phyloP scores from a whole-genome alignment of 2,797 vertebrate species.

The Coccyzus lansbergi region DNA sequence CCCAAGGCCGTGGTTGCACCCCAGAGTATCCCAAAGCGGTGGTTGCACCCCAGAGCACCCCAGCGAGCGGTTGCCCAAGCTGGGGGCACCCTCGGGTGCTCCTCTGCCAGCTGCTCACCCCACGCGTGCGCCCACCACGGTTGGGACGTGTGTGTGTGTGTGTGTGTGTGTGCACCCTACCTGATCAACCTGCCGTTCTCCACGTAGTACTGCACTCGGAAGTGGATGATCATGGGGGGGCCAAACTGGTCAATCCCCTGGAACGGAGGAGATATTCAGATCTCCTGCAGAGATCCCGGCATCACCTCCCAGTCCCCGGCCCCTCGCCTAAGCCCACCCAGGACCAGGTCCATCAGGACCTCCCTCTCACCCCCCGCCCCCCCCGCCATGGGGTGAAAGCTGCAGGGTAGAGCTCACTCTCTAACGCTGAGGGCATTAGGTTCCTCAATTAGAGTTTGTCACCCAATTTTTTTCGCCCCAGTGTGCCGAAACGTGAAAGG shows the following conservation, averaged over 20 bases:
- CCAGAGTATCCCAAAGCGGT: too few relatives aligned
- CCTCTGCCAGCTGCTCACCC: background rate
- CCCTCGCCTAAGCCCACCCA: background rate
- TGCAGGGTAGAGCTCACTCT: too few relatives aligned
- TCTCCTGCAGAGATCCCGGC: fast-evolving
- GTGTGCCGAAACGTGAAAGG: fast-evolving
- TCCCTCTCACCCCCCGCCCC: background rate
- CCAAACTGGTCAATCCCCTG: constrained; percentile 99
- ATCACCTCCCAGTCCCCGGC: fast-evolving
- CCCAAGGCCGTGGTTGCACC: background rate
- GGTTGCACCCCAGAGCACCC: too few relatives aligned
- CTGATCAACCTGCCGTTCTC: constrained; percentile 96
- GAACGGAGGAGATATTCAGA: background rate
- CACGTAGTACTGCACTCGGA: constrained; percentile 97
- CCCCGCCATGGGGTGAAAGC: fast-evolving
- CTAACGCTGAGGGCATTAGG: fast-evolving
- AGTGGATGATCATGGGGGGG: constrained; percentile 98
- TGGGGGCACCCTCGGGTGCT: background rate
- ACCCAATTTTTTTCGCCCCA: fast-evolving
- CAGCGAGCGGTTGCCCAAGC: fast-evolving
- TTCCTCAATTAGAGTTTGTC: background rate
- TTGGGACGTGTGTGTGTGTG: fast-evolving
- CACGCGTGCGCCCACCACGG: fast-evolving
- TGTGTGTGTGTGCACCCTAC: background rate
- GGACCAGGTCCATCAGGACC: fast-evolving